Conservation (phyloP, 2,888 invertebrate genomes). For the Azorinus chamasolen region DNA sequence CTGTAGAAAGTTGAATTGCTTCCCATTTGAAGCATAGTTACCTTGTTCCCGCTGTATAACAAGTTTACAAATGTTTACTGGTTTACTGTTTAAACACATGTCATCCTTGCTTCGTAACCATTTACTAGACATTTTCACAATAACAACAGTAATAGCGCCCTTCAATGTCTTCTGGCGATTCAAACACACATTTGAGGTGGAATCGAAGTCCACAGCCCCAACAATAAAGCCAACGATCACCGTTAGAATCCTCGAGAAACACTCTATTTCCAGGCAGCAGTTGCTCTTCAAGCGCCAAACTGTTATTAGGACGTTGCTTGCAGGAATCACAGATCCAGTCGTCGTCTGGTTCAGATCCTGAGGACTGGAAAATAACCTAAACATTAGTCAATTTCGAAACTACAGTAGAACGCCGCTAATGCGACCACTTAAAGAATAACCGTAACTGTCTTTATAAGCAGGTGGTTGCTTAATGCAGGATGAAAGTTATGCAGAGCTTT, state of each 20-base stretch:
- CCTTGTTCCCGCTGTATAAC: too few relatives aligned
- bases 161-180: conserved; percentile 10
- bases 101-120: conserved; percentile 4
- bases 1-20: background rate
- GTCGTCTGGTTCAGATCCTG: conserved; percentile 5
- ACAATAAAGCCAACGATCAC: conserved; percentile 26
- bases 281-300: conserved; percentile 22
- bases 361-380: conserved; percentile 1
- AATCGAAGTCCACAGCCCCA: conserved; percentile 9
- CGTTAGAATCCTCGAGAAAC: conserved; percentile 14
- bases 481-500: too few relatives aligned
- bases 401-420: too few relatives aligned
- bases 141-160: background rate
- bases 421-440: too few relatives aligned
- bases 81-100: background rate
- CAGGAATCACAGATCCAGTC: conserved; percentile 21
- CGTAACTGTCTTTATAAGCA: too few relatives aligned
- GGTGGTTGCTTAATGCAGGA: too few relatives aligned
- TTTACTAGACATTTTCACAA: background rate
- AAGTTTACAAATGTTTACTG: background rate
- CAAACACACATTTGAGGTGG: conserved; percentile 19
- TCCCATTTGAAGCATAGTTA: background rate
- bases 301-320: background rate
- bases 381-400: too few relatives aligned
- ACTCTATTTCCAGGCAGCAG: conserved; percentile 19